Percentiles rank a stretch among this genome's conserved stretches.
phyloP scores from a whole-genome alignment of 2,888 invertebrate genomes.

The Perdita meconis region DNA sequence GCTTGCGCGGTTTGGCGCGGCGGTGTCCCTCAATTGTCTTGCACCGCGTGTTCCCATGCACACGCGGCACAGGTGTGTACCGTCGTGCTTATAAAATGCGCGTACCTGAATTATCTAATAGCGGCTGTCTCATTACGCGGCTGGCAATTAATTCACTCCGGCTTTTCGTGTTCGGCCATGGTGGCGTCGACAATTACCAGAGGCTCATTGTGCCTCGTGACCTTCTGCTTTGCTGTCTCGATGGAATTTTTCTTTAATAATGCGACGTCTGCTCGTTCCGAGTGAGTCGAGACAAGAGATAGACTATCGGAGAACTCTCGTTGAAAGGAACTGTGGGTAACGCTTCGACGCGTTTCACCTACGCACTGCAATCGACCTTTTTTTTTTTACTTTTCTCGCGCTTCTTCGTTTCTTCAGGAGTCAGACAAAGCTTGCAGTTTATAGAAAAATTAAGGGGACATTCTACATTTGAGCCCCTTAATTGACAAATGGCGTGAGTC shows the following conservation, averaged over 20 bases:
- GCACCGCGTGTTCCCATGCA: slow-evolving; percentile 7
- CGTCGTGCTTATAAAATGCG: slow-evolving; percentile 22
- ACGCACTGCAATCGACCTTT: no score
- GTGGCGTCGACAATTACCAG: slow-evolving; percentile 24
- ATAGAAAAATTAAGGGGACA: no score
- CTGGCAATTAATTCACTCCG: slow-evolving; percentile 48
- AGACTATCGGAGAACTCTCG: not conserved
- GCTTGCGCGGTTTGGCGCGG: not conserved
- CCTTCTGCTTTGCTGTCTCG: slow-evolving; percentile 3
- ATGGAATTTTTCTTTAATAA: not conserved
- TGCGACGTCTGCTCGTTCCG: not conserved
- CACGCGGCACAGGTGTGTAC: slow-evolving; percentile 33
- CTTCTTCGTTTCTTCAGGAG: no score
- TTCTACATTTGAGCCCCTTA: no score
- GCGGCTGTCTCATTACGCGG: slow-evolving; percentile 34
- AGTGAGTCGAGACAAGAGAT: not conserved
- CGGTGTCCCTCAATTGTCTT: slow-evolving; percentile 27
- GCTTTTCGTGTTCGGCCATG: slow-evolving; percentile 12
- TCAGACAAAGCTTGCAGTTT: no score
- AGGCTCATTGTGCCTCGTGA: not conserved
- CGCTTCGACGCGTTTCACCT: no score
- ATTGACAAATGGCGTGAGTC: no score
- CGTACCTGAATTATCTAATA: slow-evolving; percentile 59
- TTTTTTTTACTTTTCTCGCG: no score
- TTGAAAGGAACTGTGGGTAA: no score